These are phyloP conservation scores for Garrulus glandarius DNA, from an alignment of 2,797 vertebrate species.

Conservation along the genomic window DNA sequence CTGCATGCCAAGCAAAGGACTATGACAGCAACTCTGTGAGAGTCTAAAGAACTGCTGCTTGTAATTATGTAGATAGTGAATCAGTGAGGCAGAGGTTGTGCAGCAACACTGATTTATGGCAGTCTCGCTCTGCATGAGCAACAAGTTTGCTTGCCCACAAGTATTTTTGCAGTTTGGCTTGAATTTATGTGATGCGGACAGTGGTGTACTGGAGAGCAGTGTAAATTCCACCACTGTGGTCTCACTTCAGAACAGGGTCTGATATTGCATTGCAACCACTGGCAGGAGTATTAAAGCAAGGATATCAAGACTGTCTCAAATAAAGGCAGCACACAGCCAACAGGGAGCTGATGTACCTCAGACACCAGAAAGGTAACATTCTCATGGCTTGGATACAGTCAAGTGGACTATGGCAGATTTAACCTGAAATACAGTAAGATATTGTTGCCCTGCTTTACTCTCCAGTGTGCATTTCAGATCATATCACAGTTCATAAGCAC, in stretches of 20 bases:
- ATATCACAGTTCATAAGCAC: neutral
- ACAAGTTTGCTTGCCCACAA: neutral
- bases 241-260: neutral
- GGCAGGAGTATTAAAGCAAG: neutral
- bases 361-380: neutral
- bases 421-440: neutral
- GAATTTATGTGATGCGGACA: neutral
- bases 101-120: neutral
- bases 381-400: neutral
- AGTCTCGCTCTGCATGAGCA: neutral
- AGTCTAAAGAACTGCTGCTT: neutral
- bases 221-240: neutral
- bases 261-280: neutral
- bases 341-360: neutral
- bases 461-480: neutral
- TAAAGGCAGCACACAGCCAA: neutral
- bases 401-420: neutral
- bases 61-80: neutral
- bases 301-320: neutral
- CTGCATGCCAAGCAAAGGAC: neutral
- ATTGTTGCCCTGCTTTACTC: neutral
- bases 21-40: neutral
- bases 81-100: neutral
- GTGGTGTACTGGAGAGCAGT: neutral
- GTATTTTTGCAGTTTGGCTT: neutral